phyloP scores from a whole-genome alignment of 2,113 vertebrate genomes.

The Brienomyrus brachyistius region DNA sequence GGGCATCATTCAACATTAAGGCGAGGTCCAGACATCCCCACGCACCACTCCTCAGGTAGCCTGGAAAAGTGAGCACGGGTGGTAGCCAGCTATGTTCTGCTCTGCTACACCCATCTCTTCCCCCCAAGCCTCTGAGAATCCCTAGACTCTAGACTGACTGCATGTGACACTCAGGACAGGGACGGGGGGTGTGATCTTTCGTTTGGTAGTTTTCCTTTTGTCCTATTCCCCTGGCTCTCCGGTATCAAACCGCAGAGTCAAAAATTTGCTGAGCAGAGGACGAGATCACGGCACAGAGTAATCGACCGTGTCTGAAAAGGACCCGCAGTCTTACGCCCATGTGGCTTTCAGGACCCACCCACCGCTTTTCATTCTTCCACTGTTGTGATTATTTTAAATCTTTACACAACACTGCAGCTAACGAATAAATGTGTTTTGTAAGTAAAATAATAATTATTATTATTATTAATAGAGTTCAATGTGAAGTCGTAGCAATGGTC shows the following conservation, averaged over 20 bases:
- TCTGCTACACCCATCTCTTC: background rate
- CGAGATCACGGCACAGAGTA: background rate
- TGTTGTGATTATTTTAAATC: background rate
- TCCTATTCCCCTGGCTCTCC: conserved; percentile 10
- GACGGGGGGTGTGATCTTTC: background rate
- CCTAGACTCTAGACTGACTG: background rate
- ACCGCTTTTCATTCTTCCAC: background rate
- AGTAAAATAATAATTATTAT: background rate
- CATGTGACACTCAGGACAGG: background rate
- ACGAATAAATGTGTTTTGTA: background rate
- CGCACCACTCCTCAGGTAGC: background rate
- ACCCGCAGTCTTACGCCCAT: background rate
- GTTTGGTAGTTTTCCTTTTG: conserved; percentile 6
- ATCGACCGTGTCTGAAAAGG: background rate
- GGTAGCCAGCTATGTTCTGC: background rate
- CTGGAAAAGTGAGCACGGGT: background rate
- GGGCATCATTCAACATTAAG: background rate
- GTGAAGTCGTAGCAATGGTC: background rate
- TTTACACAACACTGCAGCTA: background rate
- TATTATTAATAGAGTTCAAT: background rate
- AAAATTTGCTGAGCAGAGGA: background rate
- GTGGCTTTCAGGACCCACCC: background rate
- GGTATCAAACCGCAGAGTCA: background rate
- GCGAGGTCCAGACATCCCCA: background rate
- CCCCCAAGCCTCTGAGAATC: background rate